These are phyloP conservation scores for Actinia equina DNA, from an alignment of 64 coral and sea anemone genomes.

Conservation along the genomic window DNA sequence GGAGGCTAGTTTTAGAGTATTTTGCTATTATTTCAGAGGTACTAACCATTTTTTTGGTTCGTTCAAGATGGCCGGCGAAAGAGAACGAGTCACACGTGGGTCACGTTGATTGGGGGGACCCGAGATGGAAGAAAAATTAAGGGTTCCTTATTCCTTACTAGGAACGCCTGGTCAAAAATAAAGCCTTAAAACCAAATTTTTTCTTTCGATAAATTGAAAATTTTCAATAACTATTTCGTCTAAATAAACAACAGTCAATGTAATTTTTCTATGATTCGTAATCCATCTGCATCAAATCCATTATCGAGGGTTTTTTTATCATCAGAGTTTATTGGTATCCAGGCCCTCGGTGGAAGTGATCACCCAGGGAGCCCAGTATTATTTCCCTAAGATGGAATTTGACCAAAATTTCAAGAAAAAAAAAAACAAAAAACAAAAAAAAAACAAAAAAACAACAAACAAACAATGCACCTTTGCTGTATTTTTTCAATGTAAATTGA, in stretches of 20 bases:
- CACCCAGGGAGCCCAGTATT: too few species aligned
- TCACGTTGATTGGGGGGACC: slow-evolving; percentile 52
- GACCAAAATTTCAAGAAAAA: too few species aligned
- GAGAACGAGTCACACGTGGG: slow-evolving; percentile 69
- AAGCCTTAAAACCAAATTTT: not conserved
- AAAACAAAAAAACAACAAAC: too few species aligned
- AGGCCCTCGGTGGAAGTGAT: too few species aligned
- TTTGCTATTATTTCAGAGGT: not conserved
- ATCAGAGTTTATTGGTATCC: too few species aligned
- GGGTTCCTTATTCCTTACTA: not conserved
- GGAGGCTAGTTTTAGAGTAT: not conserved
- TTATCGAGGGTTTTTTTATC: too few species aligned
- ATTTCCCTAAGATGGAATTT: too few species aligned
- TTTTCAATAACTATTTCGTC: not conserved
- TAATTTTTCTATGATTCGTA: too few species aligned
- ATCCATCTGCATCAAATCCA: too few species aligned
- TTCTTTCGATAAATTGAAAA: not conserved
- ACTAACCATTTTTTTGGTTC: slow-evolving; percentile 75
- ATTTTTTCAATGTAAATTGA: too few species aligned
- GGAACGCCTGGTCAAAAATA: slow-evolving; percentile 11
- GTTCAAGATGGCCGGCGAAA: slow-evolving; percentile 97
- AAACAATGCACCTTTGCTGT: too few species aligned
- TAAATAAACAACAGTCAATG: not conserved
- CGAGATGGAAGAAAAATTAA: not conserved
- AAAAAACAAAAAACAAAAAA: too few species aligned